Base-by-base conservation (phyloP, 2,113 vertebrate genomes). In the Petromus typicus region DNA sequence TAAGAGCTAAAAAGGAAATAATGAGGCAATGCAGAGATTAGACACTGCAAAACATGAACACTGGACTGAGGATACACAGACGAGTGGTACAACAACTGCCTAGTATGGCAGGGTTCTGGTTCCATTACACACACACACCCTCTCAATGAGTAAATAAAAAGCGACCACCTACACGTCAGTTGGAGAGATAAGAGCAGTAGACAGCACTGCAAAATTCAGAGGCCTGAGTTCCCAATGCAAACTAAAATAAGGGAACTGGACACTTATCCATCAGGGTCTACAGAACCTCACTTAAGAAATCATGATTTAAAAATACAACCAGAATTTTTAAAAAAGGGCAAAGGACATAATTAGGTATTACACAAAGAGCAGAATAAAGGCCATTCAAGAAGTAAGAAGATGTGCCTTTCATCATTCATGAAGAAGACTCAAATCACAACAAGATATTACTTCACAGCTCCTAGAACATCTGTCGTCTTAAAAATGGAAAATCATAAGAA, bases 261-360 rank as follows among this genome's bases (percentile, higher is more conserved):
- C 69, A 18, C 14, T 25, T 45, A 91, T 84, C 17, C 30, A 8
- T 86, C 61, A 78, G 61, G 67, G 10, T 76, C 51, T 63, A 83
- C 3, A 93, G 76, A 91, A 54, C 54, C 40, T 32, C 34, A n/a
- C 5, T 76, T 73, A 66, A 93, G 67, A 83, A 91, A 91, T 75
- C 56, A 69, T n/a, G 25, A 32, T 78, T 82, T 86, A 57, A 82
- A 80, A 86, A 90, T n/a, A 57, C 90, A 67, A 61, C 22, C 14
- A 92, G 34, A 84, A 89, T 90, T 14, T n/a, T n/a, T n/a, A 73
- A 71, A 93, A 80, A 37, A 67, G 22, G 22, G 20, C 22, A 92
- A 89, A 85, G 37, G 25, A 85, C n/a, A 69, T 43, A 25, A 79
- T n/a, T 32, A 90, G 43, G 45, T 10, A 56, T 56, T 79, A 32